Conservation (phyloP, 2,888 invertebrate species). For the Trachelus stipa region DNA sequence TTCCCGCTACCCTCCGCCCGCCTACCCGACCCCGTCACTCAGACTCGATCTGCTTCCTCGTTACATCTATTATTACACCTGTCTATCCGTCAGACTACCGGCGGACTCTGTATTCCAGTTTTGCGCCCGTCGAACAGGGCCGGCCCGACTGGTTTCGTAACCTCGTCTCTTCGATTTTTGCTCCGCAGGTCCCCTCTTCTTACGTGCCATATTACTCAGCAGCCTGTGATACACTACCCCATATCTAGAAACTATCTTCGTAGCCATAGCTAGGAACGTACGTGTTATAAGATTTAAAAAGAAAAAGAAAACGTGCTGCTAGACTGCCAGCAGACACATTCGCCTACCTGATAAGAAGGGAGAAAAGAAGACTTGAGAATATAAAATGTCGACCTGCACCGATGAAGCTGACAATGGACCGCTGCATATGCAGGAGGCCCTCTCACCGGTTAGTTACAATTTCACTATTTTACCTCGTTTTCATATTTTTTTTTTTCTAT, state of each 20-base stretch:
- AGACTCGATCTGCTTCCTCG: conserved; percentile 46
- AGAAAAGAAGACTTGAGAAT: conserved; percentile 26
- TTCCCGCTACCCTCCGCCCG: conserved; percentile 38
- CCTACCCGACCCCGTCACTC: conserved; percentile 18
- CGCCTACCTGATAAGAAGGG: conserved; percentile 11
- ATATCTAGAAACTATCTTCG: conserved; percentile 8
- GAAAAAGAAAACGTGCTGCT: too few species aligned
- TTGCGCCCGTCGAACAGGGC: conserved; percentile 34
- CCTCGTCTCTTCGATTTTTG: conserved; percentile 3
- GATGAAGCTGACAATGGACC: conserved; percentile 60
- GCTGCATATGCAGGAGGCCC: conserved; percentile 63
- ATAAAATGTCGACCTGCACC: conserved; percentile 62
- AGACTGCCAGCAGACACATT: too few species aligned
- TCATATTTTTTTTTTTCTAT: too few species aligned
- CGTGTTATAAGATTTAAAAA: too few species aligned
- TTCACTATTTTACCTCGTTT: too few species aligned
- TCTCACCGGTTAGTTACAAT: conserved; percentile 61
- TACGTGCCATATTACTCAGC: conserved; percentile 61
- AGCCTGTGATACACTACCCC: conserved; percentile 61
- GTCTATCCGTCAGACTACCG: conserved; percentile 47
- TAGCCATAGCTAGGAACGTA: neutral
- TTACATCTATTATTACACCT: conserved; percentile 62
- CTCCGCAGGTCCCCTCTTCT: conserved; percentile 47
- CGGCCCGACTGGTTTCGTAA: conserved; percentile 4
- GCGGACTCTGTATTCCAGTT: conserved; percentile 55